phyloP scores from a whole-genome alignment of 2,113 vertebrate species.

The Calidris pugnax region DNA sequence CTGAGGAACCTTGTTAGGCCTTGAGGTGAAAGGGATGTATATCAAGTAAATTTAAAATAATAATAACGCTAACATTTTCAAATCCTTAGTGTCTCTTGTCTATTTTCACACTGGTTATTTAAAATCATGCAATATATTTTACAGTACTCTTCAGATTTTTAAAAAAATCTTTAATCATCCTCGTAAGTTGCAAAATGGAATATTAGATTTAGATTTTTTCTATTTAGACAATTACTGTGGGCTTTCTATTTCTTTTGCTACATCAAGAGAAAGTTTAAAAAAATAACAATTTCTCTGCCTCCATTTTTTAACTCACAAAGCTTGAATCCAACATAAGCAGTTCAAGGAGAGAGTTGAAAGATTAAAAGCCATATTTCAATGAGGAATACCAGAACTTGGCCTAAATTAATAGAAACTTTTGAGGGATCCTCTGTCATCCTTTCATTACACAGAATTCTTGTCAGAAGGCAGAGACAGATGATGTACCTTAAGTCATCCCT shows the following conservation, averaged over 20 bases:
- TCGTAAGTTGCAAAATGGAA: not conserved
- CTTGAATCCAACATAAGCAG: not conserved
- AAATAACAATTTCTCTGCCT: not conserved
- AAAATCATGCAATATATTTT: not conserved
- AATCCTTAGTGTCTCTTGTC: not conserved
- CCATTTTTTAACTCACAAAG: not conserved
- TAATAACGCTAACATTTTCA: not conserved
- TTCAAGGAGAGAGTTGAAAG: not conserved
- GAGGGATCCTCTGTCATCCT: not conserved
- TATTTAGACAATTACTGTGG: not conserved
- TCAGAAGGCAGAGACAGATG: not conserved
- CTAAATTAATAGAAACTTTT: not conserved
- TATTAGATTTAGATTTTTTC: not conserved
- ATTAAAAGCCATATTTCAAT: not conserved
- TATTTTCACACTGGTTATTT: not conserved
- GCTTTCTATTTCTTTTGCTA: not conserved
- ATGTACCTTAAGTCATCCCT: not conserved
- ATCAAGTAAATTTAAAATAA: not conserved
- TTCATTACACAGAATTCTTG: not conserved
- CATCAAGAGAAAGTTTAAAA: not conserved
- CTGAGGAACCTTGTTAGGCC: not conserved
- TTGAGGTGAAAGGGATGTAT: not conserved
- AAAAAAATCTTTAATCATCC: not conserved
- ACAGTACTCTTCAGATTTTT: not conserved
- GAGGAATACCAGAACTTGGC: not conserved